phyloP scores from a whole-genome alignment of 1,140 invertebrate species.

The Drosophila willistoni region DNA sequence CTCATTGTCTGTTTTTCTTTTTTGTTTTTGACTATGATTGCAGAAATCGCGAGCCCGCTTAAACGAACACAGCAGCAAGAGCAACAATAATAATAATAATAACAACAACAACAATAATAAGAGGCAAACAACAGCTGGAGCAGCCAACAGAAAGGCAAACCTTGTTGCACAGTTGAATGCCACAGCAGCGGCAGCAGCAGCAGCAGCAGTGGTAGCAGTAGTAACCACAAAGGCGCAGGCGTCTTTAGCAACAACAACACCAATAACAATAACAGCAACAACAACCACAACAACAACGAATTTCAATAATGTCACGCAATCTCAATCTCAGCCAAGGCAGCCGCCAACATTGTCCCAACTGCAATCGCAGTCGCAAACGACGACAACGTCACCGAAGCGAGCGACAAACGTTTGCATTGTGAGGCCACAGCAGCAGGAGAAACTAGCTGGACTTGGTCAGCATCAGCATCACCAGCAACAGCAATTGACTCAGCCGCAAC shows the following conservation, averaged over 20 bases:
- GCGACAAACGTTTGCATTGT: constrained; percentile 76
- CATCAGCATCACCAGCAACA: constrained; percentile 57
- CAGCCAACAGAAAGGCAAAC: constrained; percentile 38
- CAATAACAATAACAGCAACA: constrained; percentile 16
- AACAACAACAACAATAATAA: constrained; percentile 45
- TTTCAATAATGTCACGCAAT: constrained; percentile 80
- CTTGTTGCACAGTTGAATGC: constrained; percentile 57
- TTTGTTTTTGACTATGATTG: constrained; percentile 31
- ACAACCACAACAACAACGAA: constrained; percentile 59
- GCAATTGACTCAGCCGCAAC: constrained; percentile 28
- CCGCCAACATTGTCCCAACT: constrained; percentile 43
- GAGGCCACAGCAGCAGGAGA: constrained; percentile 67
- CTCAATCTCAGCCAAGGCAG: constrained; percentile 55
- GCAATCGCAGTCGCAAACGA: constrained; percentile 52
- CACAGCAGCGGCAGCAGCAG: constrained; percentile 34
- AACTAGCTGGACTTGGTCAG: constrained; percentile 31
- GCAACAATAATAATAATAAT: constrained; percentile 47
- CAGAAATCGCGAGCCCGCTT: constrained; percentile 78
- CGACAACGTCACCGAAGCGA: constrained; percentile 61
- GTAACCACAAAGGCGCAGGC: constrained; percentile 66
- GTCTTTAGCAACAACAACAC: constrained; percentile 47
- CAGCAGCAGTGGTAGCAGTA: constrained; percentile 33
- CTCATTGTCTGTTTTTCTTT: constrained; percentile 6
- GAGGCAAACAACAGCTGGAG: constrained; percentile 46
- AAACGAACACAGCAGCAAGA: constrained; percentile 59